A percentile compares a stretch with the other conserved stretches of the same genome.
Evolutionary conservation across 2,797 vertebrate species (phyloP).

Genomic region (Numenius phaeopus): DNA sequence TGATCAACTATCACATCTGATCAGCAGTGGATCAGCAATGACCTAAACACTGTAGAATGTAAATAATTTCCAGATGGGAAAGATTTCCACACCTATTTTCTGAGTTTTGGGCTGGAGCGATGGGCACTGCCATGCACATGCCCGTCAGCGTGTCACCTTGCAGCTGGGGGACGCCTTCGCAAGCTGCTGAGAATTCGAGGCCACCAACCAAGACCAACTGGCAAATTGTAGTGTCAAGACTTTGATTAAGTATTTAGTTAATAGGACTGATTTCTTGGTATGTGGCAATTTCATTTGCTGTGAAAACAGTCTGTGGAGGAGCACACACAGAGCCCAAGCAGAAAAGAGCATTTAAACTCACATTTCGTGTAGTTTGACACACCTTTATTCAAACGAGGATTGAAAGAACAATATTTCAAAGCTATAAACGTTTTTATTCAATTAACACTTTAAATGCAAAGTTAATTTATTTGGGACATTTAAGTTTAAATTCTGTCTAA

Average conservation of each 20-base stretch:
- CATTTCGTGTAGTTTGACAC: not conserved
- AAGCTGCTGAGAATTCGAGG: not conserved
- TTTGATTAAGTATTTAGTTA: not conserved
- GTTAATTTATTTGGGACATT: not conserved
- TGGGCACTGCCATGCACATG: not conserved
- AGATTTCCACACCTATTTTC: not conserved
- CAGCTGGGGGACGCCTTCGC: not conserved
- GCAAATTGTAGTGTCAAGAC: not conserved
- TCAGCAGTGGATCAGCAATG: not conserved
- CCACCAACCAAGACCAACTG: not conserved
- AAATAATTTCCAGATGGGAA: not conserved
- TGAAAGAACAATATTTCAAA: not conserved
- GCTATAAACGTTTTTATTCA: not conserved
- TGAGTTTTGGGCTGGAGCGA: rapidly evolving
- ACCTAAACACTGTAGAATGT: not conserved
- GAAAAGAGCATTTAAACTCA: not conserved
- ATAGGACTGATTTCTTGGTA: not conserved
- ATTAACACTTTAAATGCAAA: not conserved
- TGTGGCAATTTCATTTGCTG: not conserved
- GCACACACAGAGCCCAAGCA: rapidly evolving
- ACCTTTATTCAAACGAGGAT: not conserved
- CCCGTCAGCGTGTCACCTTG: rapidly evolving
- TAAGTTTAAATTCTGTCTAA: not conserved
- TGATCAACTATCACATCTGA: rapidly evolving
- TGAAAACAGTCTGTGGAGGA: not conserved